Conservation (phyloP, 2,797 vertebrate species). For the Channallabes apus region DNA sequence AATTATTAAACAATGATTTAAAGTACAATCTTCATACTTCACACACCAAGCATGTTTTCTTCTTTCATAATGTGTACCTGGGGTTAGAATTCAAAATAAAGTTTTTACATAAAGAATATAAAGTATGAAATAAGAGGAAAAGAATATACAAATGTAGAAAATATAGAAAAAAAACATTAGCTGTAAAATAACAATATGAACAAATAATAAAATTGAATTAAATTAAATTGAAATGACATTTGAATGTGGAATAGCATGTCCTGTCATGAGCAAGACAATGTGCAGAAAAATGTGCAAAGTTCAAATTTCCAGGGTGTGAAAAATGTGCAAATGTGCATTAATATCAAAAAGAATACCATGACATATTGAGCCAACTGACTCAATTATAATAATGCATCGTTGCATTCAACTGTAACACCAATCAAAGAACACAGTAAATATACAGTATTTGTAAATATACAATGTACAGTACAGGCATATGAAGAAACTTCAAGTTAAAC, state of each 20-base stretch:
- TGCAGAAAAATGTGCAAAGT: too few relatives aligned
- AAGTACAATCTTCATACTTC: background rate
- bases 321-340: too few relatives aligned
- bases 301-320: too few relatives aligned
- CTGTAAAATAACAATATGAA: too few relatives aligned
- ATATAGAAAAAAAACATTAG: too few relatives aligned
- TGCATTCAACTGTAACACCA: background rate
- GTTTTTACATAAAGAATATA: too few relatives aligned
- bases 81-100: background rate
- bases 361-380: background rate
- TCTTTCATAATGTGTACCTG: background rate
- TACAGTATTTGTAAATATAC: background rate
- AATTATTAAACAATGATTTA: background rate
- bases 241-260: too few relatives aligned
- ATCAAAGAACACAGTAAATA: background rate
- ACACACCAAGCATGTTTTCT: background rate
- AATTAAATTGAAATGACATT: too few relatives aligned
- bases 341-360: background rate
- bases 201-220: too few relatives aligned
- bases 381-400: background rate
- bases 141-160: too few relatives aligned
- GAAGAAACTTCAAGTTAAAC: background rate
- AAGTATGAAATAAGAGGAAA: too few relatives aligned
- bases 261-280: too few relatives aligned
- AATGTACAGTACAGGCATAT: background rate